phyloP scores from a whole-genome alignment of 92 coral and sea anemone genomes.

The Micromussa lordhowensis region DNA sequence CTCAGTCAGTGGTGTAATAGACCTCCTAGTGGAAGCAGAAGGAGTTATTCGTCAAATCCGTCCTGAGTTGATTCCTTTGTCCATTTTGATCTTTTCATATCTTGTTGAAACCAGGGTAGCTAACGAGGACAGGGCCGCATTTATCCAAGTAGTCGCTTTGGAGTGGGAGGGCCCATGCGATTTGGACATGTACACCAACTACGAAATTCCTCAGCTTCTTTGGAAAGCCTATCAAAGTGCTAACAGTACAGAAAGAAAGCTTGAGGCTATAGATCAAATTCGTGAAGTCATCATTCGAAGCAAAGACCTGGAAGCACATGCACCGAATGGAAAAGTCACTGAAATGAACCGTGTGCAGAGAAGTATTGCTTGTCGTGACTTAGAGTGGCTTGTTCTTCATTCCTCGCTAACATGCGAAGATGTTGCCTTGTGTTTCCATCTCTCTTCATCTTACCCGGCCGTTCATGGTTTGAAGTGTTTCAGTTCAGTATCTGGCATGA shows the following conservation, averaged over 20 bases:
- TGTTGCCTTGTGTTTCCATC: conserved; percentile 9
- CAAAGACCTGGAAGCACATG: neutral
- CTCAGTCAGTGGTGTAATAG: neutral
- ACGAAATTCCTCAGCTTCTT: conserved; percentile 17
- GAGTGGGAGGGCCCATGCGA: neutral
- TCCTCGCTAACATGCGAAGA: conserved; percentile 13
- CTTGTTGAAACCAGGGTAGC: neutral
- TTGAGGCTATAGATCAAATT: neutral
- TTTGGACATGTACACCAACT: neutral
- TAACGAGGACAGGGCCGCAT: neutral
- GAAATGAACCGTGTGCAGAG: neutral
- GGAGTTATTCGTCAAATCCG: neutral
- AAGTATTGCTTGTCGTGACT: neutral
- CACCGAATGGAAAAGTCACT: neutral
- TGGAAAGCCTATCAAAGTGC: conserved; percentile 10
- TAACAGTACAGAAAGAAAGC: neutral
- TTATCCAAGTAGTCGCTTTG: neutral
- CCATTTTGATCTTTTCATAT: neutral
- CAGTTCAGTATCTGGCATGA: neutral
- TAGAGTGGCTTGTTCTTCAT: conserved; percentile 27
- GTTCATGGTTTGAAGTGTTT: neutral
- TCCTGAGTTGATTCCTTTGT: conserved; percentile 1
- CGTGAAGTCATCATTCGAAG: neutral
- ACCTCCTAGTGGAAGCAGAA: neutral
- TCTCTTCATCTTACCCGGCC: neutral